Evolutionary conservation across 1,140 invertebrate species (phyloP).

Genomic region (Aphelenchoides besseyi): DNA sequence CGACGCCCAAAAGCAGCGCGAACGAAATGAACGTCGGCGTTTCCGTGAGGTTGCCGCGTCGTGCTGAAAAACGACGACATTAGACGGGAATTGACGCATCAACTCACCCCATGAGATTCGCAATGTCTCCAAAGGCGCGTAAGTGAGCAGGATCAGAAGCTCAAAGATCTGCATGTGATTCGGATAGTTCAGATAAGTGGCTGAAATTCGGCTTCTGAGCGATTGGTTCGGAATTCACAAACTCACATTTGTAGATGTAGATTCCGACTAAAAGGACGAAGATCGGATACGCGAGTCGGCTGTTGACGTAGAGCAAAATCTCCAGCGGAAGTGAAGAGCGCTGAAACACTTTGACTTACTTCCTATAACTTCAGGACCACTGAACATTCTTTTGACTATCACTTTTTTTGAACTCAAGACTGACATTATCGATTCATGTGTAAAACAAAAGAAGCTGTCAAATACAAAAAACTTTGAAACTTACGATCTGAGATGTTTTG

Average conservation of each 20-base stretch:
- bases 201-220: constrained; percentile 22
- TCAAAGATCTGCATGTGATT: constrained; percentile 26
- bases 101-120: constrained; percentile 39
- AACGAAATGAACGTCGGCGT: constrained; percentile 35
- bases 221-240: neutral
- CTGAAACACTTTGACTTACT: constrained; percentile 26
- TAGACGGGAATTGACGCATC: neutral
- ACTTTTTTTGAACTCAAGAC: neutral
- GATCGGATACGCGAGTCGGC: constrained; percentile 25
- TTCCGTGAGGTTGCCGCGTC: constrained; percentile 35
- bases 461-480: neutral
- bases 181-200: constrained; percentile 22
- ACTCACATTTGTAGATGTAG: constrained; percentile 36
- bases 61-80: constrained; percentile 11
- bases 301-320: constrained; percentile 36
- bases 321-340: constrained; percentile 35
- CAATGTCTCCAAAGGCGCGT: constrained; percentile 31
- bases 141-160: constrained; percentile 29
- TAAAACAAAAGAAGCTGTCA: neutral
- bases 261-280: constrained; percentile 27
- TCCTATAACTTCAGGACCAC: neutral
- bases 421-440: too few species aligned
- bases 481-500: neutral
- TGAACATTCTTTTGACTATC: neutral
- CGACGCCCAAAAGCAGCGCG: constrained; percentile 26